Percentiles rank a stretch among this genome's conserved stretches.
These are phyloP conservation scores for Sciurus niger DNA, from an alignment of 2,113 vertebrate genomes.

Conservation along the genomic window DNA sequence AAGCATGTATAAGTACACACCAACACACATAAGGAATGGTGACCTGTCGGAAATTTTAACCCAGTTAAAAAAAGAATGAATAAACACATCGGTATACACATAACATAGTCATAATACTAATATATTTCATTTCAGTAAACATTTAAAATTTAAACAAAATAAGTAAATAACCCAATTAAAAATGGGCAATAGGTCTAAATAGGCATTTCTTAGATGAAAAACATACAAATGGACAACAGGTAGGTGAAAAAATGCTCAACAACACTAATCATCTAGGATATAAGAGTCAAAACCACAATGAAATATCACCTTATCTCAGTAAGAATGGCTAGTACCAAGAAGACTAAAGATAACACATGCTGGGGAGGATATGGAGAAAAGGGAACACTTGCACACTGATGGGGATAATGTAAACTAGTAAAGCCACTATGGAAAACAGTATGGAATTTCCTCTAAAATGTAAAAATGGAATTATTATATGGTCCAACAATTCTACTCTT, in stretches of 20 bases:
- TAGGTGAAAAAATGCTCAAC: too few relatives aligned
- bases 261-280: too few relatives aligned
- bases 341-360: background rate
- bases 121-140: slow-evolving; percentile 19
- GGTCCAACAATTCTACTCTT: too few relatives aligned
- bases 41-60: background rate
- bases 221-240: too few relatives aligned
- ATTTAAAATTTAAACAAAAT: background rate
- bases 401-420: too few relatives aligned
- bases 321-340: background rate
- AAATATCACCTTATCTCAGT: background rate
- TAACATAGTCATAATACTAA: background rate
- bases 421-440: too few relatives aligned
- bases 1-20: background rate
- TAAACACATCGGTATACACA: background rate
- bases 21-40: background rate
- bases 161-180: too few relatives aligned
- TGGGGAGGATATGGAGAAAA: background rate
- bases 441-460: too few relatives aligned
- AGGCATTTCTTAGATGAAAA: too few relatives aligned
- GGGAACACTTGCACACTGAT: too few relatives aligned
- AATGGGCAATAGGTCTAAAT: too few relatives aligned
- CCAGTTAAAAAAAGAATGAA: background rate
- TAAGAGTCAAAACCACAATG: background rate
- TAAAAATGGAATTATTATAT: too few relatives aligned